These are phyloP conservation scores for Netelia virgata DNA, from an alignment of 2,888 invertebrate species.

Conservation along the genomic window DNA sequence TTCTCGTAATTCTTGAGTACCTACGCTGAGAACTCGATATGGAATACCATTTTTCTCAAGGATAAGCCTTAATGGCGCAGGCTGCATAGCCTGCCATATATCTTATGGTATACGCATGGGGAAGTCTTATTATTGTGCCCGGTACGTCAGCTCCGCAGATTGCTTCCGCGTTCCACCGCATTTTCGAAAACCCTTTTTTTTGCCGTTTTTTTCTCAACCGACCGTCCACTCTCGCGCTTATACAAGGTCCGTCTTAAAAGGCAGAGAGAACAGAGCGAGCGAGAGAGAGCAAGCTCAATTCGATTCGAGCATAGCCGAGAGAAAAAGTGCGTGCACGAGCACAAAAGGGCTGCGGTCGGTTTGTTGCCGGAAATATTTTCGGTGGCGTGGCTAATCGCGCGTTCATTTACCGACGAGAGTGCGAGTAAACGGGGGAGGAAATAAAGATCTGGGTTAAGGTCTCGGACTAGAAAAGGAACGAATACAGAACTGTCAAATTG, in stretches of 20 bases:
- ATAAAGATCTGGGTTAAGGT: slow-evolving; percentile 72
- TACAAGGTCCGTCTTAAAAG: slow-evolving; percentile 12
- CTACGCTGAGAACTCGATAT: slow-evolving; percentile 1
- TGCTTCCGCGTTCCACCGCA: slow-evolving; percentile 66
- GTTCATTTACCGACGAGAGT: slow-evolving; percentile 46
- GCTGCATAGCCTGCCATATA: slow-evolving; percentile 39
- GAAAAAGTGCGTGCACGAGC: slow-evolving; percentile 40
- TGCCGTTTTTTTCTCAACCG: slow-evolving; percentile 29
- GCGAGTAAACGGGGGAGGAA: slow-evolving; percentile 52
- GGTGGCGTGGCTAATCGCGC: slow-evolving; percentile 60
- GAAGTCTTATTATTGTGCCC: slow-evolving; percentile 45
- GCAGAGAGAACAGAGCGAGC: slow-evolving; percentile 10
- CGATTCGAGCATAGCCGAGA: slow-evolving; percentile 7
- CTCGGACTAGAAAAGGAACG: background rate
- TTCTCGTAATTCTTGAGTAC: background rate
- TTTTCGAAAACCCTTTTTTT: slow-evolving; percentile 66
- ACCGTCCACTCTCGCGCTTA: slow-evolving; percentile 29
- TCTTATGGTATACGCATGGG: slow-evolving; percentile 41
- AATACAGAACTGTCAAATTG: no score
- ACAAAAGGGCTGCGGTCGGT: slow-evolving; percentile 79
- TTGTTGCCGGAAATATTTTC: slow-evolving; percentile 78
- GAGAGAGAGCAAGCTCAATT: background rate
- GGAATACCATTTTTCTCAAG: slow-evolving; percentile 40
- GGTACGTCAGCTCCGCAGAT: slow-evolving; percentile 60
- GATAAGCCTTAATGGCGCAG: slow-evolving; percentile 38